Evolutionary conservation across 2,113 vertebrate genomes (phyloP).

Genomic region (Corythaixoides concolor): DNA sequence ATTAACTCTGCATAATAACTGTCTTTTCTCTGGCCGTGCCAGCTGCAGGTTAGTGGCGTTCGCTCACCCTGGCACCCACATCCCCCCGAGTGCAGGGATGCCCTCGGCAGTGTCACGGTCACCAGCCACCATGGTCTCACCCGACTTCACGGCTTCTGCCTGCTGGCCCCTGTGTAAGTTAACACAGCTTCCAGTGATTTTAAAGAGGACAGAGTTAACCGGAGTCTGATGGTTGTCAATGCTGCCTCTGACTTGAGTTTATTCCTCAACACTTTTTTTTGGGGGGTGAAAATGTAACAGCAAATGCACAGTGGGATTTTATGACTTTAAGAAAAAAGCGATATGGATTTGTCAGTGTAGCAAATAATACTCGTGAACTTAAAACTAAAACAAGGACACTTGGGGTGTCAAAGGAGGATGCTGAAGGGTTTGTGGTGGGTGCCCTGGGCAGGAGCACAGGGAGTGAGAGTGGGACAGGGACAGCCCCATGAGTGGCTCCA

Average conservation of each 20-base stretch:
- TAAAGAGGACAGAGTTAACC: not conserved
- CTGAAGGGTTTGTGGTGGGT: not conserved
- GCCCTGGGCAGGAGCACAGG: not conserved
- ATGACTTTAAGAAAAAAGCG: not conserved
- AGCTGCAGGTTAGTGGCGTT: not conserved
- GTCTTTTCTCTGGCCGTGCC: not conserved
- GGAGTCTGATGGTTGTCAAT: not conserved
- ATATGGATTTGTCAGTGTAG: not conserved
- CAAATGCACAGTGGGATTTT: not conserved
- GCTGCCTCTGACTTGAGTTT: not conserved
- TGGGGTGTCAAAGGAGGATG: not conserved
- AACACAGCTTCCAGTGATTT: not conserved
- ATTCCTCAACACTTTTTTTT: not conserved
- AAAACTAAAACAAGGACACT: not conserved
- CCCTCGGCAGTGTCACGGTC: accelerated
- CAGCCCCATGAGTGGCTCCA: not conserved
- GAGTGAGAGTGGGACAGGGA: not conserved
- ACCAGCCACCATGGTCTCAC: accelerated
- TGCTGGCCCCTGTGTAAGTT: not conserved
- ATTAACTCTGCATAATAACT: not conserved
- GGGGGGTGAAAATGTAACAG: not conserved
- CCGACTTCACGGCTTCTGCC: not conserved
- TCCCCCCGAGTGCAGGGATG: not conserved
- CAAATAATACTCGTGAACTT: not conserved
- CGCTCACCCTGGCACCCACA: not conserved